Evolutionary conservation across 2,797 vertebrate genomes (phyloP), one percentile per base, ranked within the genome.

Genomic region (Falco columbarius): DNA sequence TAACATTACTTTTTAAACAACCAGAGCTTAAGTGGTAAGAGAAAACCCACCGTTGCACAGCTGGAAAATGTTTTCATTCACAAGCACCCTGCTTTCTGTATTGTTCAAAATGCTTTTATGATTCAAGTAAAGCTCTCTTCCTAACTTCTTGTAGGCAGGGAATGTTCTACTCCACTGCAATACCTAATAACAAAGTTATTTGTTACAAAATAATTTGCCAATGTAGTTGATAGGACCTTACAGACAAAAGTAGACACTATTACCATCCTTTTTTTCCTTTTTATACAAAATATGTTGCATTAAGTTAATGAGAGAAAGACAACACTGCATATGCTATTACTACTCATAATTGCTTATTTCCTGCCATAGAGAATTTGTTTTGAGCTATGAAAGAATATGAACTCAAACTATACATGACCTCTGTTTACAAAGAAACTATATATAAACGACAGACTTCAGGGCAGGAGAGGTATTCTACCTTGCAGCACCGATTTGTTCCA

Each of bases 1-100:
- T 67, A 86, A 65, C 86, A 93, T 93, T 82, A 93, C 27, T 95
- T 93, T 95, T 94, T 93, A 93, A 97, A 95, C 62, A 95, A 66
- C 29, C 12, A 65, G 47, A 94, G 5, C 32, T 67, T 76, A 89
- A 92, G 73, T 42, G 30, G 44, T 46, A 90, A 70, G 47, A 73
- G 54, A 68, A 76, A 55, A 92, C 58, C 0, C 44, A 73, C 36
- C 7, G 4, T 5, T 34, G 42, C 62, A 81, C 42, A 81, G 59
- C 40, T 63, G 44, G n/a, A 91, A 92, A 90, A 84, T 17, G 14
- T 77, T 71, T 58, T 66, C 73, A 30, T 34, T 83, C 86, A 54
- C 56, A 62, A 54, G 51, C n/a, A 84, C 3, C 7, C 29, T 44
- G 8, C 22, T 88, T 82, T 51, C 47, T 44, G 49, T 86, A 84